phyloP scores from a whole-genome alignment of 2,113 vertebrate species.

The Oreochromis aureus region DNA sequence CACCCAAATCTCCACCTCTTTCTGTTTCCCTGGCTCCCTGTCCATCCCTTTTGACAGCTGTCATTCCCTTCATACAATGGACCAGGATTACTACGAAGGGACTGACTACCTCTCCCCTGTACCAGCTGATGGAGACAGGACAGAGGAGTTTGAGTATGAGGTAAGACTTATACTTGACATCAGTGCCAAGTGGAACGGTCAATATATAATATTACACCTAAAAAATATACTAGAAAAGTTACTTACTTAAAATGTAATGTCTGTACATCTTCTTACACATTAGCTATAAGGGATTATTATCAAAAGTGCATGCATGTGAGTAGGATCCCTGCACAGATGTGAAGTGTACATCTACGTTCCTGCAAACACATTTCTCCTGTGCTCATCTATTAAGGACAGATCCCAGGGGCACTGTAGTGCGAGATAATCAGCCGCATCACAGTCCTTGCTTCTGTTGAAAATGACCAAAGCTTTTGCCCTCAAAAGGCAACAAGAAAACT shows the following conservation, averaged over 20 bases:
- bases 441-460: background rate
- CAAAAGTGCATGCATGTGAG: background rate
- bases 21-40: background rate
- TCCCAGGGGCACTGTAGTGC: conserved; percentile 13
- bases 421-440: conserved; percentile 29
- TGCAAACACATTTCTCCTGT: background rate
- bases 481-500: background rate
- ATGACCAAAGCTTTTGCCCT: background rate
- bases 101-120: conserved; percentile 87
- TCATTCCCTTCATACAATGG: conserved; percentile 91
- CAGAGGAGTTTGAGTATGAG: conserved; percentile 95
- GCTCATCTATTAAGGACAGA: background rate
- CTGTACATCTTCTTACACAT: background rate
- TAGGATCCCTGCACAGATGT: background rate
- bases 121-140: conserved; percentile 83
- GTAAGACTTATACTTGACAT: conserved; percentile 66
- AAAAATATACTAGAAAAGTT: background rate
- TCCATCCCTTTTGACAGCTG: conserved; percentile 74
- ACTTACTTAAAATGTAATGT: background rate
- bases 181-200: background rate
- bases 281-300: background rate
- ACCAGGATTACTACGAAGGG: conserved; percentile 88
- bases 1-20: conserved; percentile 10
- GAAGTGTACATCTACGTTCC: background rate
- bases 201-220: background rate